These are phyloP conservation scores for Sparidentex hasta DNA, from an alignment of 2,797 vertebrate genomes.

Conservation along the genomic window DNA sequence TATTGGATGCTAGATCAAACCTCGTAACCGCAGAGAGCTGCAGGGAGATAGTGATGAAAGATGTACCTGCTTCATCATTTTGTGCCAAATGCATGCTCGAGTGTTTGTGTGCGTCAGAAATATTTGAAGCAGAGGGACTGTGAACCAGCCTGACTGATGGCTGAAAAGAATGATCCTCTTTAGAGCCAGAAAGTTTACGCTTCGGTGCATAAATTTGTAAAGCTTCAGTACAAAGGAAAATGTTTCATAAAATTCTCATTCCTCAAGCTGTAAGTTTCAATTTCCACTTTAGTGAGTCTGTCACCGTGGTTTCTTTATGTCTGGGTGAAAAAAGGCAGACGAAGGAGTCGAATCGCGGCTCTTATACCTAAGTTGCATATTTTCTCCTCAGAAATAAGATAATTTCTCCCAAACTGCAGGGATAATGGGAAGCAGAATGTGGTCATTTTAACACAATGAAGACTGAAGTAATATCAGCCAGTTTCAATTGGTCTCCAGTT, in stretches of 20 bases:
- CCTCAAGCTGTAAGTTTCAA: constrained; percentile 72
- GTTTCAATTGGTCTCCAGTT: constrained; percentile 41
- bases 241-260: constrained; percentile 67
- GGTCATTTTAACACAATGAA: constrained; percentile 54
- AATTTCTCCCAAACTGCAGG: constrained; percentile 23
- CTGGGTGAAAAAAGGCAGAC: constrained; percentile 30
- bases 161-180: constrained; percentile 75
- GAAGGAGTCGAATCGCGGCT: constrained; percentile 28
- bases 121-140: constrained; percentile 46
- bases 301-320: constrained; percentile 44
- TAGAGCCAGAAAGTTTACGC: constrained; percentile 63
- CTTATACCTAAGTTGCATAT: constrained; percentile 46
- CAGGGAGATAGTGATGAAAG: constrained; percentile 47
- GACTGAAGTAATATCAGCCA: constrained; percentile 32
- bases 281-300: constrained; percentile 63
- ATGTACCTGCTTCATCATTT: constrained; percentile 36
- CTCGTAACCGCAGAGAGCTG: neutral
- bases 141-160: constrained; percentile 60
- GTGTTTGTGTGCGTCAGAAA: constrained; percentile 55
- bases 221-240: constrained; percentile 66
- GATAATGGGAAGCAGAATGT: constrained; percentile 49
- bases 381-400: constrained; percentile 41
- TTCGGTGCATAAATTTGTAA: constrained; percentile 68
- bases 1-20: neutral
- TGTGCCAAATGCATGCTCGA: constrained; percentile 27